Conservation (phyloP, 2,888 invertebrate genomes). For the Enchytraeus crypticus region DNA sequence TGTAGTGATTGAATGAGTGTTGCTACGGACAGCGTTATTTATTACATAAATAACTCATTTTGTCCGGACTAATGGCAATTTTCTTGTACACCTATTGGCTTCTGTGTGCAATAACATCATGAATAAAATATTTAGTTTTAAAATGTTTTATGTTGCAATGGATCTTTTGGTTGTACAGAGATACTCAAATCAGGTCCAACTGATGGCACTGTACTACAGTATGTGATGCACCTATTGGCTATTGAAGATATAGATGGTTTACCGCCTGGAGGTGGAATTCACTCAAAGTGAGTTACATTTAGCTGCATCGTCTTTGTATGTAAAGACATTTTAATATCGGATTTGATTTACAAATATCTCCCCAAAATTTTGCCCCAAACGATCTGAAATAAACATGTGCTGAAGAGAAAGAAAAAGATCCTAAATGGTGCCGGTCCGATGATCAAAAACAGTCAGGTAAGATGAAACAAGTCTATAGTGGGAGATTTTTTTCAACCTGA, state of each 20-base stretch:
- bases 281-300: constrained; percentile 69
- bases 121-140: too few relatives aligned
- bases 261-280: constrained; percentile 85
- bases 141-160: not conserved
- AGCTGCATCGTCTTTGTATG: not conserved
- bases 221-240: constrained; percentile 58
- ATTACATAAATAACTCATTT: too few relatives aligned
- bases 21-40: too few relatives aligned
- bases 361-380: not conserved
- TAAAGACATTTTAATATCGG: not conserved
- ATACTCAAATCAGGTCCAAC: constrained; percentile 24
- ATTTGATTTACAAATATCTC: not conserved
- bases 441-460: too few relatives aligned
- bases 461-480: not conserved
- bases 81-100: too few relatives aligned
- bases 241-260: constrained; percentile 73
- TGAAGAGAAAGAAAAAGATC: too few relatives aligned
- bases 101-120: too few relatives aligned
- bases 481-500: not conserved
- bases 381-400: too few relatives aligned
- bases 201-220: constrained; percentile 55
- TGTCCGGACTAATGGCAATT: too few relatives aligned
- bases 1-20: too few relatives aligned
- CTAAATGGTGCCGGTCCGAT: too few relatives aligned
- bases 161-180: not conserved